Evolutionary conservation across 2,888 invertebrate species (phyloP), one percentile per base, ranked within the genome.

Genomic region (Macrosiphum euphorbiae): DNA sequence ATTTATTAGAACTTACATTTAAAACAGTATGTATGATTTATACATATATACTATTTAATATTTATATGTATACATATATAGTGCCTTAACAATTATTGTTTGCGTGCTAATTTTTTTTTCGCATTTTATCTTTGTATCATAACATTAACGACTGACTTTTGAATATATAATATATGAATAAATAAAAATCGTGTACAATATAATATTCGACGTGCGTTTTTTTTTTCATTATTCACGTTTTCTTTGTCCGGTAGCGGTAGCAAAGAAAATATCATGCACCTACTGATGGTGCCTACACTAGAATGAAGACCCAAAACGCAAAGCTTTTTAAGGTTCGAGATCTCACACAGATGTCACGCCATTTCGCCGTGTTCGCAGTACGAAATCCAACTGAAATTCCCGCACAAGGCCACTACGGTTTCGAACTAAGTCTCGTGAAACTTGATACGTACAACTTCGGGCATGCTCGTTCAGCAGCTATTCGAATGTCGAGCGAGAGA

Each of bases 121-220:
- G 90, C 86, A 90, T 90, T 90, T 90, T 87, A 94, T 94, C 52
- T 89, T 94, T 94, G 94, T 94, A 94, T 94, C 87, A 94, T 94
- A 94, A 90, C 50, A 94, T 94, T 94, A 94, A 94, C 94, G 94
- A 94, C 94, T 94, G 94, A 94, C 94, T 94, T 92, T 92, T 94
- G 44, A 90, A 52, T 94, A 94, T 86, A 78, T 35, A 35, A 78
- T 78, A 78, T 78, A 90, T 90, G 90, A 90, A 90, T 90, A 61
- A 85, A 88, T 50, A 88, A 41, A 28, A 88, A 88, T 85, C 58
- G 87, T 93, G 93, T 90, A 85, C 47, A 58, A 93, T 89, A 78
- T 78, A 78, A 35, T 86, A 92, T 67, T 92, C 41, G 41, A 67
- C n/a, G 20, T 61, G 16, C 20, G 78, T 78, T 78, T 78, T 26